Percentiles rank a stretch among this genome's conserved stretches.
Evolutionary conservation across 2,797 vertebrate species (phyloP).

Genomic region (Chloroceryle inda): DNA sequence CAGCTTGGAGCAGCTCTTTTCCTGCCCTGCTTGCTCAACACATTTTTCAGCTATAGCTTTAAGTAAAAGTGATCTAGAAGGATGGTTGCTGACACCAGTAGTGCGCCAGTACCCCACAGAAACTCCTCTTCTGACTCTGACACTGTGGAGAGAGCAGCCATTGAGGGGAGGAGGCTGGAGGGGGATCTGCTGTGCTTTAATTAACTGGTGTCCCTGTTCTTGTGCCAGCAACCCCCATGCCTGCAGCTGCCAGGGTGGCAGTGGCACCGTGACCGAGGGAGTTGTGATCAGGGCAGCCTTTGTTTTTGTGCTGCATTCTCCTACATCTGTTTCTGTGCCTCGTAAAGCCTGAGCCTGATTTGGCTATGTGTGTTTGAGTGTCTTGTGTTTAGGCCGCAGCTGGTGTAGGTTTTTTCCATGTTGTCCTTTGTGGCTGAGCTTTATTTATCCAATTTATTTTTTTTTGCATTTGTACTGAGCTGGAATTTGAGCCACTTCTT

Average conservation of each 20-base stretch:
- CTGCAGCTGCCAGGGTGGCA: not conserved
- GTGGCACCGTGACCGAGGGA: not conserved
- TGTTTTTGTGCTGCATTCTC: not conserved
- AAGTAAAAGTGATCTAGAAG: not conserved
- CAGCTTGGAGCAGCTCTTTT: not conserved
- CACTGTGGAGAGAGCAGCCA: not conserved
- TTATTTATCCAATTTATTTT: conserved; percentile 42
- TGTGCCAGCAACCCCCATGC: not conserved
- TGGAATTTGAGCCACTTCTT: not conserved
- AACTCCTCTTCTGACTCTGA: not conserved
- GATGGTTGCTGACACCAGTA: not conserved
- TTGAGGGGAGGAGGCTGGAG: not conserved
- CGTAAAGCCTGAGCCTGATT: not conserved
- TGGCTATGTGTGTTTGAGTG: not conserved
- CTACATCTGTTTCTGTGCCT: too few species aligned
- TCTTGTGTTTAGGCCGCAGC: conserved; percentile 6
- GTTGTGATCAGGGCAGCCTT: not conserved
- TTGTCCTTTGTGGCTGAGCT: conserved; percentile 43
- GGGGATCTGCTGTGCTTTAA: not conserved
- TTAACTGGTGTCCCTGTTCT: not conserved
- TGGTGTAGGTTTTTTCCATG: conserved; percentile 27
- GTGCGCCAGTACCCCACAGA: not conserved
- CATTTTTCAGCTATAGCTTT: not conserved
- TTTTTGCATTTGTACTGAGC: conserved; percentile 39
- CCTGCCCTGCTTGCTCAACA: not conserved